These are phyloP conservation scores for Uropetala carovei DNA, from an alignment of 2,888 invertebrate genomes.

Conservation along the genomic window DNA sequence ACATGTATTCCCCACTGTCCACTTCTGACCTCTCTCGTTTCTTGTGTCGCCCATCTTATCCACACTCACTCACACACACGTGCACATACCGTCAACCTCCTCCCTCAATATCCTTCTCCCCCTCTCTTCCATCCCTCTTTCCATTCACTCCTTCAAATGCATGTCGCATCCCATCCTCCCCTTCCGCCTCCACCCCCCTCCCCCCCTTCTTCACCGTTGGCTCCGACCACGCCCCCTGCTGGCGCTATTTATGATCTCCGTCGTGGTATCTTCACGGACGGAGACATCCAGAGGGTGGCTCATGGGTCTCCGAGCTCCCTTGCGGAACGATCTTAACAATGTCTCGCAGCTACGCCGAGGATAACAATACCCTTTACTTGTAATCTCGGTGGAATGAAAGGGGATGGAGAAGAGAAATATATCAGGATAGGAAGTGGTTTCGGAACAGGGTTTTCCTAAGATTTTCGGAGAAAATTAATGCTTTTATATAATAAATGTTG, in stretches of 20 bases:
- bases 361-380: conserved; percentile 11
- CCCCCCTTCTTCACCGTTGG: neutral
- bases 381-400: neutral
- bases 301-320: conserved; percentile 15
- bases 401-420: neutral
- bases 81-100: neutral
- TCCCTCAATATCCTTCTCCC: neutral
- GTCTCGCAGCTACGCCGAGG: neutral
- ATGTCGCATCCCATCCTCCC: neutral
- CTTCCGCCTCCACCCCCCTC: neutral
- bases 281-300: neutral
- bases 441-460: neutral
- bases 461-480: neutral
- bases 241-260: conserved; percentile 33
- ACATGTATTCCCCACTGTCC: conserved; percentile 41
- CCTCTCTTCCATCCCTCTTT: neutral
- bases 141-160: neutral
- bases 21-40: conserved; percentile 16
- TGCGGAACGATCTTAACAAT: conserved; percentile 27
- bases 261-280: neutral
- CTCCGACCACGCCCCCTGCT: neutral
- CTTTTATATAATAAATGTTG: neutral
- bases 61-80: conserved; percentile 46
- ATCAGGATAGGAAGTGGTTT: neutral
- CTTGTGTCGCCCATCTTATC: neutral